Evolutionary conservation across 1,140 invertebrate species (phyloP).

Genomic region (Hypothenemus hampei): DNA sequence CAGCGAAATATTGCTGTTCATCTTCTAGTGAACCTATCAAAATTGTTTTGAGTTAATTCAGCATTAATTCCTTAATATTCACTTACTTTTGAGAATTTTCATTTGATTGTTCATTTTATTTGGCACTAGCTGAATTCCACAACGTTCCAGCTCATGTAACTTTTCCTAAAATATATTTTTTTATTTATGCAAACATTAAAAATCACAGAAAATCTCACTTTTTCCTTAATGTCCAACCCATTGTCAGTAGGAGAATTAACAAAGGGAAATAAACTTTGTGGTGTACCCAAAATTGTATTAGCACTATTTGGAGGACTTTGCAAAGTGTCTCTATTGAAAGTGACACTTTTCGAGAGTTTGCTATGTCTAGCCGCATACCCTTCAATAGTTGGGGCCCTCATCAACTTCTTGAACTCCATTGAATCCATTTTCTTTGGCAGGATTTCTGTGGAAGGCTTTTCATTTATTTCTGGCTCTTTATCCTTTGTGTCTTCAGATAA

Average conservation of each 20-base stretch:
- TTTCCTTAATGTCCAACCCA: constrained; percentile 14
- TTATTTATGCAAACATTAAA: not conserved
- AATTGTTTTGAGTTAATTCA: not conserved
- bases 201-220: not conserved
- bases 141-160: constrained; percentile 34
- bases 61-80: not conserved
- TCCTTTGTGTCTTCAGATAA: constrained; percentile 59
- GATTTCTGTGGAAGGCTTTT: constrained; percentile 38
- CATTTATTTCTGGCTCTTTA: constrained; percentile 38
- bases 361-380: constrained; percentile 82
- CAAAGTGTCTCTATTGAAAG: constrained; percentile 78
- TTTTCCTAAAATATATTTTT: constrained; percentile 28
- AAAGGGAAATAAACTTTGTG: constrained; percentile 34
- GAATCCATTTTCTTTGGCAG: constrained; percentile 46
- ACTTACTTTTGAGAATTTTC: constrained; percentile 42
- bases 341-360: constrained; percentile 83
- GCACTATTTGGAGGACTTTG: constrained; percentile 67
- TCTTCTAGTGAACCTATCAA: constrained; percentile 47
- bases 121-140: constrained; percentile 36
- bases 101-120: constrained; percentile 41
- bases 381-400: constrained; percentile 75
- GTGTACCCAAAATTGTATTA: constrained; percentile 32
- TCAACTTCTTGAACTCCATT: constrained; percentile 59
- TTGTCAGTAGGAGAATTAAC: constrained; percentile 28
- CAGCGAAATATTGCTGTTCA: constrained; percentile 71